These are phyloP conservation scores for Gryon sp. DNA, from an alignment of 1,140 invertebrate genomes.

Conservation along the genomic window DNA sequence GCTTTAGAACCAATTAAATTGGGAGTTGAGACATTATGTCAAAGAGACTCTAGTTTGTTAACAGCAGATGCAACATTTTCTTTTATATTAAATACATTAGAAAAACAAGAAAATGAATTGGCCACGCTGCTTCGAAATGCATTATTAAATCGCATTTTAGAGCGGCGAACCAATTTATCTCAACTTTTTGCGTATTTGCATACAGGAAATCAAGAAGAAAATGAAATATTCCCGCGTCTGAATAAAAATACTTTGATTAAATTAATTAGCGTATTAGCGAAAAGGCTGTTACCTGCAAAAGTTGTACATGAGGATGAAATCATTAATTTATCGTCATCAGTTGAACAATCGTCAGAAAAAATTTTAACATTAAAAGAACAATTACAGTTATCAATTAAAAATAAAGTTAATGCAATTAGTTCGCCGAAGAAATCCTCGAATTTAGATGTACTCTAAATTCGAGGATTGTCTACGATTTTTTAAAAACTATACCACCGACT, in stretches of 20 bases:
- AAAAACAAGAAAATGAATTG: not conserved
- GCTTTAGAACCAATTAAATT: not conserved
- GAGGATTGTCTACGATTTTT: not conserved
- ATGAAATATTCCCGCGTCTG: no score
- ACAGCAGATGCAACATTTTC: slow-evolving; percentile 5
- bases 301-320: no score
- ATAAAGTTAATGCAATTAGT: no score
- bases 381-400: no score
- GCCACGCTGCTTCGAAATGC: not conserved
- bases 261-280: no score
- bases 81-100: not conserved
- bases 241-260: no score
- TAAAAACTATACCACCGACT: slow-evolving; percentile 3
- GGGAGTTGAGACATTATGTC: slow-evolving; percentile 2
- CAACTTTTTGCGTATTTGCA: not conserved
- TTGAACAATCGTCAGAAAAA: no score
- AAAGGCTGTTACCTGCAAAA: no score
- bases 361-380: not conserved
- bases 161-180: not conserved
- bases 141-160: not conserved
- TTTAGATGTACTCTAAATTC: no score
- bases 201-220: not conserved
- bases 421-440: no score
- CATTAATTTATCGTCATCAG: no score
- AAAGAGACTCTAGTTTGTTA: slow-evolving; percentile 3